These are phyloP conservation scores for Grammomys surdaster DNA, from an alignment of 2,113 vertebrate genomes.

Conservation along the genomic window DNA sequence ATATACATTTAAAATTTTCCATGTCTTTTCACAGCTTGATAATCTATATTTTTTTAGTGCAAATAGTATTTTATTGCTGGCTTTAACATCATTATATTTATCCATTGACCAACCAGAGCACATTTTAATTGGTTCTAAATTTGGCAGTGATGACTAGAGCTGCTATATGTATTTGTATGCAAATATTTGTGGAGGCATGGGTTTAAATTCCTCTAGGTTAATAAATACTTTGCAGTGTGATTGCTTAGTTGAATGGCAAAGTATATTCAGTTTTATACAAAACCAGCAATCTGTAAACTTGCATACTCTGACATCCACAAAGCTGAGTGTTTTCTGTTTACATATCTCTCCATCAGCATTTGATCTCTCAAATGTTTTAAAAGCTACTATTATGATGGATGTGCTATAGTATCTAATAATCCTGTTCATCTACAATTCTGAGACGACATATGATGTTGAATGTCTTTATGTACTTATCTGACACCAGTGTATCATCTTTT, in stretches of 20 bases:
- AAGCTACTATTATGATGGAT: neutral
- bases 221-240: neutral
- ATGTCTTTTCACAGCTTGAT: neutral
- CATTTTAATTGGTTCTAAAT: neutral
- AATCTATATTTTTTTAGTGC: neutral
- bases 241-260: neutral
- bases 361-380: neutral
- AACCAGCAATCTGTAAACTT: neutral
- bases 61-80: neutral
- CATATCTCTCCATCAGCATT: neutral
- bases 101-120: neutral
- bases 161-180: neutral
- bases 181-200: neutral
- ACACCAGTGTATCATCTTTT: neutral
- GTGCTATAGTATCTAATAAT: neutral
- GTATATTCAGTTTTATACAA: neutral
- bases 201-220: neutral
- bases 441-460: neutral
- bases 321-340: neutral
- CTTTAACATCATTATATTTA: neutral
- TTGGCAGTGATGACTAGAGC: neutral
- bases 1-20: neutral
- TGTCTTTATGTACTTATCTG: neutral
- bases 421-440: neutral
- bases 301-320: no score